Percentiles rank a stretch among this genome's conserved stretches.
phyloP scores from a whole-genome alignment of 2,888 invertebrate species.

The Drosophila kuntzei region DNA sequence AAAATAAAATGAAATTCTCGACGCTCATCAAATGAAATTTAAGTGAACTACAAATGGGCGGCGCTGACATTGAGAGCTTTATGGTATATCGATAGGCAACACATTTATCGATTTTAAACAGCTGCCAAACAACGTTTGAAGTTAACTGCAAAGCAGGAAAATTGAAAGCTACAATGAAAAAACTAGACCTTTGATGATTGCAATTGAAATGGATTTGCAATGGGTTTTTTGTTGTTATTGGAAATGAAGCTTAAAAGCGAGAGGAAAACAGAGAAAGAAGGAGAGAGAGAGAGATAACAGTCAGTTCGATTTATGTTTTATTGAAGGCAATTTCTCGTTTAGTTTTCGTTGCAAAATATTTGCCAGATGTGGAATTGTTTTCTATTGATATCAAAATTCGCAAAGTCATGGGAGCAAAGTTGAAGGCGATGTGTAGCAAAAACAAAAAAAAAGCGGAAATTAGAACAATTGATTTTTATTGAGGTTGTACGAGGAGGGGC shows the following conservation, averaged over 20 bases:
- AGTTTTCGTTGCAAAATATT: slow-evolving; percentile 67
- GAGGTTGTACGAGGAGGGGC: neutral
- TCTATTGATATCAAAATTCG: slow-evolving; percentile 49
- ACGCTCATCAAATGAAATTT: slow-evolving; percentile 57
- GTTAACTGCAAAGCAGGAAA: slow-evolving; percentile 26
- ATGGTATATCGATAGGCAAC: slow-evolving; percentile 45
- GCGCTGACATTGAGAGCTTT: slow-evolving; percentile 49
- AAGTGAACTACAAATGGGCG: slow-evolving; percentile 54
- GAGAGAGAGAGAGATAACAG: neutral
- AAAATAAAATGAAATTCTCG: slow-evolving; percentile 33
- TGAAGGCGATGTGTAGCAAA: slow-evolving; percentile 18
- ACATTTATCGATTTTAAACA: slow-evolving; percentile 56
- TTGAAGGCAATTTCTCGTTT: slow-evolving; percentile 71
- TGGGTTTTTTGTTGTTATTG: neutral
- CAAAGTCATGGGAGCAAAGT: slow-evolving; percentile 52
- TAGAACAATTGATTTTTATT: slow-evolving; percentile 49
- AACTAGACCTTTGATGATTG: slow-evolving; percentile 57
- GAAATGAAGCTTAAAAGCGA: slow-evolving; percentile 19
- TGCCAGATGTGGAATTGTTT: slow-evolving; percentile 65
- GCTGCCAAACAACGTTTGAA: slow-evolving; percentile 47
- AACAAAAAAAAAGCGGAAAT: slow-evolving; percentile 45
- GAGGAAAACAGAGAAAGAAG: neutral
- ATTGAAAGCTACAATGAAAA: slow-evolving; percentile 25
- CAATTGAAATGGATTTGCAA: slow-evolving; percentile 67
- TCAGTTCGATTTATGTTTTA: slow-evolving; percentile 69